Base-by-base conservation (phyloP, 2,888 invertebrate genomes). In the Bellardia pandia region DNA sequence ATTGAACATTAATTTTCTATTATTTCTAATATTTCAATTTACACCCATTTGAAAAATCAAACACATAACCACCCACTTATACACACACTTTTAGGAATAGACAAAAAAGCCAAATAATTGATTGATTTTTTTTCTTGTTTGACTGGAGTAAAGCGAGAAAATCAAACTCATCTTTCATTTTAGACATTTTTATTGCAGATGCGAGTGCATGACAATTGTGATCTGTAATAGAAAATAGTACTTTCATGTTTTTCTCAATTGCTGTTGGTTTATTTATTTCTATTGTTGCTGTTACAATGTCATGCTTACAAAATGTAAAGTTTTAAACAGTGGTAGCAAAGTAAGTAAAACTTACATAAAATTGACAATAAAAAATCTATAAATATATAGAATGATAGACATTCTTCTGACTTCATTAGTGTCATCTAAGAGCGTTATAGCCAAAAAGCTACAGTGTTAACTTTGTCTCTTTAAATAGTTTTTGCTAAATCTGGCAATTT, bases 1-100 rank as follows among this genome's bases (percentile, higher is more conserved):
- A 87, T 87, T 87, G 85, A 81, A 78, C 82, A 81, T 69, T 71
- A 69, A 82, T 75, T 82, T 82, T 82, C 75, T 58, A 87, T 81
- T 74, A 85, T 64, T 81, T 82, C 62, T 45, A 48, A 71, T 75
- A 78, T 77, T 87, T 78, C 77, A 85, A 77, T 85, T 87, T 64
- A 77, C 77, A 75, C 4, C 11, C 75, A 23, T 51, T 81, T 48
- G 6, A 42, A 33, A 45, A 68, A 23, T 30, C 48, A 23, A 23
- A 13, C 30, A 64, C n/a, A 69, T 1, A 23, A 23, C 23, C 48
- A 11, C 33, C 5, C 30, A 64, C n/a, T 62, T 45, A 60, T 37
- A 14, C 33, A 23, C 1, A 3, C 4, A 48, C 5, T 40, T 42
- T 37, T 72, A 33, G 23, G 23, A 72, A 71, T 13, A 16, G 13